These are phyloP conservation scores for Setipinna tenuifilis DNA, from an alignment of 2,797 vertebrate species.

Conservation along the genomic window DNA sequence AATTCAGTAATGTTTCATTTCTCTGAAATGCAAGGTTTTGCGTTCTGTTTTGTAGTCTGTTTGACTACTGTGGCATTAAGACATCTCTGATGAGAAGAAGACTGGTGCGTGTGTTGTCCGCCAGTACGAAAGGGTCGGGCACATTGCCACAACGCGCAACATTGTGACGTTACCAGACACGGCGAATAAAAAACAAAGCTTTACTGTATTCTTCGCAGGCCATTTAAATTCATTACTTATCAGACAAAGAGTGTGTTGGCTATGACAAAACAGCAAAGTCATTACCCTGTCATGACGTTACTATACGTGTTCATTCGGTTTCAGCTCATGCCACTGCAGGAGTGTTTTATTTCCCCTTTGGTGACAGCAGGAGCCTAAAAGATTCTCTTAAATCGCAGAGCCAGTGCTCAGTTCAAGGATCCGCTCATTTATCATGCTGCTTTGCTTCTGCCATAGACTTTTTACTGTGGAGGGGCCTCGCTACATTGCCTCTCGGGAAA, in stretches of 20 bases:
- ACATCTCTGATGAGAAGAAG: too few species aligned
- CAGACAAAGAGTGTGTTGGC: background rate
- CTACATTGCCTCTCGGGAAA: slow-evolving; percentile 21
- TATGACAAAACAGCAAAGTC: background rate
- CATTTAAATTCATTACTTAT: background rate
- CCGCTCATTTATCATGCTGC: slow-evolving; percentile 31
- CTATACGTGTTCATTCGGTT: background rate
- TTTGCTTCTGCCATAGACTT: background rate
- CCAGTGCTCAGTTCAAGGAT: slow-evolving; percentile 6
- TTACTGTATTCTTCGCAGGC: background rate
- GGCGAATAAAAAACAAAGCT: too few species aligned
- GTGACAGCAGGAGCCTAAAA: background rate
- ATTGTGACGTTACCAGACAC: too few species aligned
- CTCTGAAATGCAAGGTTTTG: too few species aligned
- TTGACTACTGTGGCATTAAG: too few species aligned
- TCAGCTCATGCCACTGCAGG: background rate
- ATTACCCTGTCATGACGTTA: background rate
- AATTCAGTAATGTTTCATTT: too few species aligned
- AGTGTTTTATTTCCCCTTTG: slow-evolving; percentile 10
- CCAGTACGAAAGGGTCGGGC: too few species aligned
- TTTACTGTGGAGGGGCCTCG: slow-evolving; percentile 23
- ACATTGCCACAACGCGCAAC: too few species aligned
- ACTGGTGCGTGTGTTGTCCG: too few species aligned
- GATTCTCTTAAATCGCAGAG: slow-evolving; percentile 13
- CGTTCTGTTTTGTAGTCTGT: too few species aligned